phyloP scores from a whole-genome alignment of 1,140 invertebrate species.

The Leguminivora glycinivorella region DNA sequence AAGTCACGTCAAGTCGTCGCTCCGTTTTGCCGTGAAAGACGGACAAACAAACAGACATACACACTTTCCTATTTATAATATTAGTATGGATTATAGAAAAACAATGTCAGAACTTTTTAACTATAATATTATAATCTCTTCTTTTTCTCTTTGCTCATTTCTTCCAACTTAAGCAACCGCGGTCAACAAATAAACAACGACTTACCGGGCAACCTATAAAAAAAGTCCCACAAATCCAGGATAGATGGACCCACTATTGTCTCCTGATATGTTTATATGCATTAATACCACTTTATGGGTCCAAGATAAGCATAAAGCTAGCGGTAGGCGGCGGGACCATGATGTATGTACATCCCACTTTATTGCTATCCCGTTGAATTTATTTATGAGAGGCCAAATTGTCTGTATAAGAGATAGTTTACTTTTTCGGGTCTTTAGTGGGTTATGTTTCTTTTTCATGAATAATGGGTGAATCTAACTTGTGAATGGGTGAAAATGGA shows the following conservation, averaged over 20 bases:
- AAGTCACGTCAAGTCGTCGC: too few relatives aligned
- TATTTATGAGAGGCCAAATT: slow-evolving; percentile 57
- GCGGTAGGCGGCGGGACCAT: slow-evolving; percentile 44
- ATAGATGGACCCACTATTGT: slow-evolving; percentile 41
- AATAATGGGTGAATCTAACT: neutral
- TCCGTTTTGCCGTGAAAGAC: too few relatives aligned
- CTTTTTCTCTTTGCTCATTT: too few relatives aligned
- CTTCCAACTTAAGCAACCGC: too few relatives aligned
- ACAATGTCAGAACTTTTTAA: too few relatives aligned
- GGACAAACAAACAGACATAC: too few relatives aligned
- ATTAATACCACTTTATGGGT: slow-evolving; percentile 68
- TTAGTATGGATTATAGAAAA: too few relatives aligned
- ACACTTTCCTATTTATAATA: too few relatives aligned
- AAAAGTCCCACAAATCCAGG: slow-evolving; percentile 30
- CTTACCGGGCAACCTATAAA: neutral
- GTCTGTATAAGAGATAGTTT: slow-evolving; percentile 37
- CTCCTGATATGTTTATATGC: slow-evolving; percentile 71
- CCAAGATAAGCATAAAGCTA: slow-evolving; percentile 69
- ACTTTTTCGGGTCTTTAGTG: slow-evolving; percentile 34
- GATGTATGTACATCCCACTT: slow-evolving; percentile 60
- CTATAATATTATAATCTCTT: too few relatives aligned
- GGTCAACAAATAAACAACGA: neutral
- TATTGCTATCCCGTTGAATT: slow-evolving; percentile 59
- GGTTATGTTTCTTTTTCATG: slow-evolving; percentile 7
- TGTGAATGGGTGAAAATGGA: neutral